Evolutionary conservation across 1,140 invertebrate genomes (phyloP).

Genomic region (Metopolophium dirhodum): DNA sequence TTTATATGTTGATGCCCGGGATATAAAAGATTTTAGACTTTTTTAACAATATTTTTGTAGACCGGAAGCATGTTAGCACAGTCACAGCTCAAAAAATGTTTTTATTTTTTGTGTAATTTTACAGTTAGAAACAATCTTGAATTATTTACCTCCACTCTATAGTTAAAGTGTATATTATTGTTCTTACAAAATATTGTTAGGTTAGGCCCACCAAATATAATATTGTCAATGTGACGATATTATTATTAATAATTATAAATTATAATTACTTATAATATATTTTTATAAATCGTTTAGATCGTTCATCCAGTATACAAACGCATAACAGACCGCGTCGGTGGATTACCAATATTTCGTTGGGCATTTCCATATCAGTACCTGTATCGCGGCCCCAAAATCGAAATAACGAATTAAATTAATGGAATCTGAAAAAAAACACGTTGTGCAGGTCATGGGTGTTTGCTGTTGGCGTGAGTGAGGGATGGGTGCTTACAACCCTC

Average conservation of each 20-base stretch:
- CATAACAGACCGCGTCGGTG: background rate
- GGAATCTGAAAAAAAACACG: background rate
- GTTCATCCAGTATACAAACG: background rate
- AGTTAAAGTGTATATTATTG: background rate
- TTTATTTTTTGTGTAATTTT: background rate
- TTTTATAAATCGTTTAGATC: background rate
- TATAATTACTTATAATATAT: background rate
- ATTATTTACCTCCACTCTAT: background rate
- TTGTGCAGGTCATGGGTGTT: slow-evolving; percentile 13
- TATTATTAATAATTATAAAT: background rate
- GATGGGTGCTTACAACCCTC: background rate
- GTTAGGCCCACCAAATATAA: background rate
- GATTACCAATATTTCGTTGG: too few species aligned
- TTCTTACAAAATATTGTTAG: background rate
- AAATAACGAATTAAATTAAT: slow-evolving; percentile 19
- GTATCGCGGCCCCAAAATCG: background rate
- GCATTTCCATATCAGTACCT: too few species aligned
- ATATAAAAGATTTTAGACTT: too few species aligned
- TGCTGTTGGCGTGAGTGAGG: background rate
- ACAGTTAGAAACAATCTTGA: background rate
- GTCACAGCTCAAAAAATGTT: background rate
- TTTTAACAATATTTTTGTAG: background rate
- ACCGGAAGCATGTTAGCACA: background rate
- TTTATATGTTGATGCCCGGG: too few species aligned
- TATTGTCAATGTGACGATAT: background rate